Evolutionary conservation across 1,140 invertebrate genomes (phyloP).

Genomic region (Gonatopus flavifemur): DNA sequence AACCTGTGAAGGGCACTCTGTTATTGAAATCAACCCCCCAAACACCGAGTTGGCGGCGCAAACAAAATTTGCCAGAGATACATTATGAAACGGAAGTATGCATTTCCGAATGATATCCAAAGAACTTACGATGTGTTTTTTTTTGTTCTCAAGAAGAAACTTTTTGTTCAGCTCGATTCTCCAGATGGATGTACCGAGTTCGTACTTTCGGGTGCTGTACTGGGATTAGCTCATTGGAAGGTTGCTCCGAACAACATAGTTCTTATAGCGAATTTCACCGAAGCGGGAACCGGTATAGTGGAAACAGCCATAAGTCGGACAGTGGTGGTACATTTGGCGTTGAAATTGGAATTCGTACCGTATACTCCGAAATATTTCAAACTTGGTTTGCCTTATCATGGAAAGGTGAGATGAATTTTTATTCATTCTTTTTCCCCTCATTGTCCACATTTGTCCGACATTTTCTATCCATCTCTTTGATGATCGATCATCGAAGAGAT

Average conservation of each 20-base stretch:
- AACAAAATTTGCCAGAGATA: slow-evolving; percentile 48
- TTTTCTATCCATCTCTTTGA: no score
- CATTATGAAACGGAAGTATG: slow-evolving; percentile 48
- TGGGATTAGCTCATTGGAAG: slow-evolving; percentile 56
- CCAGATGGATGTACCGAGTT: slow-evolving; percentile 59
- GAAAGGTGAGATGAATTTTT: slow-evolving; percentile 58
- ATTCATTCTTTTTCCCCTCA: no score
- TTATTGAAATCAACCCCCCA: slow-evolving; percentile 52
- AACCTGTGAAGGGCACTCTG: slow-evolving; percentile 68
- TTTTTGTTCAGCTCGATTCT: slow-evolving; percentile 31
- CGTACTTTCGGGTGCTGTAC: slow-evolving; percentile 44
- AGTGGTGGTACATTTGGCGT: slow-evolving; percentile 57
- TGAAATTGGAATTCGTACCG: slow-evolving; percentile 60
- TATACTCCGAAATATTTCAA: slow-evolving; percentile 64
- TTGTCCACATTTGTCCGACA: no score
- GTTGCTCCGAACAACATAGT: slow-evolving; percentile 56
- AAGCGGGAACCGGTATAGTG: slow-evolving; percentile 65
- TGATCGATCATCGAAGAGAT: no score
- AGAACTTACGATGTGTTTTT: neutral
- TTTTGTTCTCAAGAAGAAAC: neutral
- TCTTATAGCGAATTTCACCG: slow-evolving; percentile 63
- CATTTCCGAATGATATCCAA: no score
- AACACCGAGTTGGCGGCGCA: slow-evolving; percentile 49
- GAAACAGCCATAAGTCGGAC: slow-evolving; percentile 64
- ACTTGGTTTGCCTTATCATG: slow-evolving; percentile 65